phyloP scores from a whole-genome alignment of 2,113 vertebrate species.

The Dicerorhinus sumatrensis region DNA sequence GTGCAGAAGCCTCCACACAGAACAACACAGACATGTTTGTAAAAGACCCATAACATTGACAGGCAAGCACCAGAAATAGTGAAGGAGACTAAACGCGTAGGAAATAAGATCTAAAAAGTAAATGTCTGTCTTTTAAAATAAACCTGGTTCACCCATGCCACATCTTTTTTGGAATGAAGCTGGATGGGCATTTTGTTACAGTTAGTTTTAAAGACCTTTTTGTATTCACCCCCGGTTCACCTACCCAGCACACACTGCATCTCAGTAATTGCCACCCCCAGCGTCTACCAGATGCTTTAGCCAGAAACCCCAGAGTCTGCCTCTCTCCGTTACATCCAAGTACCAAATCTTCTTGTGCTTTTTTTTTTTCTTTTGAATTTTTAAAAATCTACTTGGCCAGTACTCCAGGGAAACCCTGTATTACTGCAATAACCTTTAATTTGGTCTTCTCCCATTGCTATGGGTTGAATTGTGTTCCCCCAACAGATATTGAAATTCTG shows the following conservation, averaged over 20 bases:
- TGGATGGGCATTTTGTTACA: not conserved
- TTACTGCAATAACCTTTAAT: not conserved
- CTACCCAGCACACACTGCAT: not conserved
- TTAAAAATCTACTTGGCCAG: not conserved
- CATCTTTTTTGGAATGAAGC: not conserved
- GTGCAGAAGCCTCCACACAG: not conserved
- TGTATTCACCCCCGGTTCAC: not conserved
- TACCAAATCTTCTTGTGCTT: not conserved
- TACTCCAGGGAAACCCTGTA: not conserved
- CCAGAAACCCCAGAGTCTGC: not conserved
- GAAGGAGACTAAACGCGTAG: not conserved
- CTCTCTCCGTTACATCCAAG: not conserved
- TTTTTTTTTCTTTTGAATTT: not conserved
- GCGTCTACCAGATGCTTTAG: not conserved
- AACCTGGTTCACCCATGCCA: not conserved
- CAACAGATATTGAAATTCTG: not conserved
- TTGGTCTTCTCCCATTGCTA: not conserved
- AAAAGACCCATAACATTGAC: not conserved
- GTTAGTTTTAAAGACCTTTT: not conserved
- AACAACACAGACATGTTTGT: not conserved
- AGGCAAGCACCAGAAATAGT: not conserved
- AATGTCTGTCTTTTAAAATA: not conserved
- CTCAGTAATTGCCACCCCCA: not conserved
- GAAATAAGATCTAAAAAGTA: not conserved
- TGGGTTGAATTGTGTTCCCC: not conserved